Evolutionary conservation across 1,140 invertebrate species (phyloP), one percentile per base, ranked within the genome.

Genomic region (Musca vetustissima): DNA sequence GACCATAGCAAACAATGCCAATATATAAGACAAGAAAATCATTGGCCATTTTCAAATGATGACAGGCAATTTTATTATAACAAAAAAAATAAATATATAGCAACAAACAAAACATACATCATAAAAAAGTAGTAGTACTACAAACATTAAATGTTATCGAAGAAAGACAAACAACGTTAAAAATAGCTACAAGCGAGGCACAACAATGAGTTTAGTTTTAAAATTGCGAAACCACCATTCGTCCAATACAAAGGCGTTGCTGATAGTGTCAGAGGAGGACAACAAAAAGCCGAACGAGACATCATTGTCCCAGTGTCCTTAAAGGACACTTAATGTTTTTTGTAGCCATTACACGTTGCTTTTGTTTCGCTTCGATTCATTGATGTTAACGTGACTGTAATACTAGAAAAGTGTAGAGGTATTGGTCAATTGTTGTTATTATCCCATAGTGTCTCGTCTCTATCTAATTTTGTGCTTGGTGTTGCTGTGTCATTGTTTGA

Each of bases 251-350:
- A 43, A 43, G 36, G 36, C 36, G 36, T 4, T 8, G 36, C 13
- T 11, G 36, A 43, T 43, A 43, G 36, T 43, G 36, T 43, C 36
- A 43, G 36, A 13, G 13, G 1, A 43, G n/a, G n/a, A n/a, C n/a
- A n/a, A n/a, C n/a, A n/a, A n/a, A n/a, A n/a, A n/a, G n/a, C n/a
- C n/a, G n/a, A 43, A 43, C 6, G 22, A 61, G 17, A 7, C 28
- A 61, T 36, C 28, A 61, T 61, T 61, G 57, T 61, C 36, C n/a
- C n/a, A n/a, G 22, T 61, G 36, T 61, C 28, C 57, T 61, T 43
- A 61, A 61, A 61, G 57, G 57, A 61, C 57, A 61, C 28, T 61
- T 36, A 43, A 61, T 61, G 57, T 43, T 61, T 32, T 28, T 61
- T 32, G 36, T 61, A 19, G 57, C 57, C 36, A 21, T 61, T 36